Conservation (phyloP, 2,888 invertebrate species). For the Trissonchulus sp. region DNA sequence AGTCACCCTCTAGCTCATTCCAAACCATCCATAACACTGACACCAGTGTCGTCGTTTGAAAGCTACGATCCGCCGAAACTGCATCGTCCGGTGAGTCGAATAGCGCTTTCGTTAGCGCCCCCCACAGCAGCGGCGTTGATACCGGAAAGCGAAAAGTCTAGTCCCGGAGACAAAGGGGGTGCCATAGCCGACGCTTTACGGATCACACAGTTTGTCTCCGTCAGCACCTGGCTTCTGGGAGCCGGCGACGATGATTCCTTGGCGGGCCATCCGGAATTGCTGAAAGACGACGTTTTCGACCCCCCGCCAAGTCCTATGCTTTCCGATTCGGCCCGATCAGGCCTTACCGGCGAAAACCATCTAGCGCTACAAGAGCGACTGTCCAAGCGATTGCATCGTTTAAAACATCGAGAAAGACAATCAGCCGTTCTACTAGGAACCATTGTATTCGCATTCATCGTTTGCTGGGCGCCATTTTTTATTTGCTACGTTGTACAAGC, state of each 20-base stretch:
- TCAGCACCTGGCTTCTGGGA: neutral
- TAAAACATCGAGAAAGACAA: neutral
- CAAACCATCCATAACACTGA: no score
- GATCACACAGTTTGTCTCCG: neutral
- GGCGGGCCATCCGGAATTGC: neutral
- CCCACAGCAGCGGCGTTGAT: no score
- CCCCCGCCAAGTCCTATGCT: neutral
- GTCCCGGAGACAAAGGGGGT: no score
- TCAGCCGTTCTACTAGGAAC: neutral
- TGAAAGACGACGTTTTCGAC: neutral
- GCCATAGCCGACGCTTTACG: neutral
- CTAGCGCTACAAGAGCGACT: neutral
- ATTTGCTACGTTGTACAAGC: neutral
- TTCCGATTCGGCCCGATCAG: neutral
- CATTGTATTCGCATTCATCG: neutral
- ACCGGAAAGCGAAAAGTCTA: no score
- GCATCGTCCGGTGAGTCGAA: no score
- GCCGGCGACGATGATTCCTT: neutral
- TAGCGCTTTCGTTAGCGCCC: no score
- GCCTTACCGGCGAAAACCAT: neutral
- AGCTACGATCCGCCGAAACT: no score
- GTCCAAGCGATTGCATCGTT: neutral
- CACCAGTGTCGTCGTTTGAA: no score
- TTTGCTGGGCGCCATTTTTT: slow-evolving; percentile 3
- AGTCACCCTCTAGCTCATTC: no score